A percentile compares a stretch with the other conserved stretches of the same genome.
Evolutionary conservation across 2,888 invertebrate species (phyloP).

Genomic region (Parnassius mnemosyne): DNA sequence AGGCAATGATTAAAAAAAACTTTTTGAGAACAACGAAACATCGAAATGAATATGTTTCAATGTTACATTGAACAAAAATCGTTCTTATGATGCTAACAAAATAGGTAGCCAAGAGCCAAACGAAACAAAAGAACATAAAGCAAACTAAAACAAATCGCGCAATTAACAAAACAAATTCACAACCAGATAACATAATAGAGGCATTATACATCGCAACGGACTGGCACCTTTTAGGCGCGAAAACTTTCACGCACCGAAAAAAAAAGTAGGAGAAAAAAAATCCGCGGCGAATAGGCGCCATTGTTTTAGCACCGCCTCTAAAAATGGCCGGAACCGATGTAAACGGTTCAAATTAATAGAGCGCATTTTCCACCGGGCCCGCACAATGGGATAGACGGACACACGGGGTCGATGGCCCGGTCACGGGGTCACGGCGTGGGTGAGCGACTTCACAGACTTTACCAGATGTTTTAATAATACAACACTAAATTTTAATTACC

Average conservation of each 20-base stretch:
- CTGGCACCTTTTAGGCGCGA: constrained; percentile 8
- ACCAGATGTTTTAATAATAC: constrained; percentile 29
- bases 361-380: constrained; percentile 42
- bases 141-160: constrained; percentile 6
- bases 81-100: too few species aligned
- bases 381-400: constrained; percentile 40
- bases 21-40: too few species aligned
- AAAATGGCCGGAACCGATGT: constrained; percentile 47
- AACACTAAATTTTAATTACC: neutral
- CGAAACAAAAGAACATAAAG: constrained; percentile 4
- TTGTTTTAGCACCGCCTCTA: constrained; percentile 52
- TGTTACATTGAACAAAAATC: too few species aligned
- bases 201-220: neutral
- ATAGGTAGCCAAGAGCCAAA: neutral
- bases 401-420: constrained; percentile 58
- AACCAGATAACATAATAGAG: constrained; percentile 5
- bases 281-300: constrained; percentile 35
- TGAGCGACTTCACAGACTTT: constrained; percentile 33
- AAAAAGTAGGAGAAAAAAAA: constrained; percentile 27
- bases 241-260: constrained; percentile 27
- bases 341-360: constrained; percentile 56
- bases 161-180: constrained; percentile 14
- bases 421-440: constrained; percentile 60
- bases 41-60: too few species aligned
- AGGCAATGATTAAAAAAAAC: too few species aligned